These are phyloP conservation scores for Pangasius larnaudii DNA, from an alignment of 2,797 vertebrate genomes.

Conservation along the genomic window DNA sequence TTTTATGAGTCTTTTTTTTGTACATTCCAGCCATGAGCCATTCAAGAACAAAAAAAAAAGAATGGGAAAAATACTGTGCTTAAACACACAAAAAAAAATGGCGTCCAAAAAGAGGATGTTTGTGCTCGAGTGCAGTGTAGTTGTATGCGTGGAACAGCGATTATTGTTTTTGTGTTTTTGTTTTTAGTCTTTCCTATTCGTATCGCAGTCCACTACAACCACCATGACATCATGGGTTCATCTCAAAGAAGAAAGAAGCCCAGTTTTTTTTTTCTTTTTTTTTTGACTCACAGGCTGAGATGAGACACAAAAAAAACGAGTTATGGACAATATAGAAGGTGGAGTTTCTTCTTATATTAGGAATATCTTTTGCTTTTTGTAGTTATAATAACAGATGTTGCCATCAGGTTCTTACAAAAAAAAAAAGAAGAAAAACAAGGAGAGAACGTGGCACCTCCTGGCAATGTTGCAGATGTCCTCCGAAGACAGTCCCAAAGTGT, in stretches of 20 bases:
- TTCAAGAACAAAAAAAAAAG: conserved; percentile 72
- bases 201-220: conserved; percentile 47
- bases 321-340: conserved; percentile 39
- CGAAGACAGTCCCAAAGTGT: conserved; percentile 68
- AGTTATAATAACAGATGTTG: conserved; percentile 20
- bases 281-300: conserved; percentile 70
- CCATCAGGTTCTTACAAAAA: conserved; percentile 48
- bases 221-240: conserved; percentile 61
- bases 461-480: conserved; percentile 65
- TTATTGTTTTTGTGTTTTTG: not conserved
- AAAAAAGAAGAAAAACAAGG: conserved; percentile 21
- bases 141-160: conserved; percentile 22
- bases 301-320: conserved; percentile 55
- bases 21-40: conserved; percentile 81
- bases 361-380: conserved; percentile 56
- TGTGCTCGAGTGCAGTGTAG: conserved; percentile 51
- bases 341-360: conserved; percentile 65
- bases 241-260: conserved; percentile 48
- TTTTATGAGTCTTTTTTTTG: conserved; percentile 60
- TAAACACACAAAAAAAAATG: conserved; percentile 40
- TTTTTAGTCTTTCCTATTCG: not conserved
- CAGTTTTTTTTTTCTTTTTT: conserved; percentile 61
- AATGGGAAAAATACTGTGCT: conserved; percentile 62
- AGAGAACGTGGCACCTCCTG: conserved; percentile 54
- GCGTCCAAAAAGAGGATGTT: conserved; percentile 42